Percentiles rank a stretch among this genome's conserved stretches.
Evolutionary conservation across 2,797 vertebrate genomes (phyloP).

Genomic region (Meriones psammophilus): DNA sequence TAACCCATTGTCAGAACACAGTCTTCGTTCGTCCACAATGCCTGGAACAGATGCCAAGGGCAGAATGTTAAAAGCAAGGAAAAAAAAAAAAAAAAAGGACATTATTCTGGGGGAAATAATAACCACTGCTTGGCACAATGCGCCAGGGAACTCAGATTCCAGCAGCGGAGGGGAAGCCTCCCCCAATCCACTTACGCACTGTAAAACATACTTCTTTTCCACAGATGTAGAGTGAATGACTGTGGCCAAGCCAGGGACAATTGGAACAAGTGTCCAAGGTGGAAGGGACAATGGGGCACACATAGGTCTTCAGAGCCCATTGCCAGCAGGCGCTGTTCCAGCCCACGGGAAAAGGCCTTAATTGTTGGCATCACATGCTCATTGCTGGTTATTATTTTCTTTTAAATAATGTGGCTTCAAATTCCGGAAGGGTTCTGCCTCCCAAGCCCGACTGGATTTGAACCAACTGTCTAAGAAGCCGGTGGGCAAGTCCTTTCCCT

Average conservation of each 20-base stretch:
- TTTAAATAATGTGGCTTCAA: constrained; percentile 57
- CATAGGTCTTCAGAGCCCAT: background rate
- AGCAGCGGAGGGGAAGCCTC: constrained; percentile 84
- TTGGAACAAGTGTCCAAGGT: background rate
- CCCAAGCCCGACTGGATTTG: constrained; percentile 35
- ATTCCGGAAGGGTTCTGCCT: constrained; percentile 59
- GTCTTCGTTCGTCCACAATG: constrained; percentile 89
- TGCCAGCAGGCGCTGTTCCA: background rate
- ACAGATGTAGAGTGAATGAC: background rate
- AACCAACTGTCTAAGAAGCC: constrained; percentile 43
- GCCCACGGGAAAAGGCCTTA: accelerated
- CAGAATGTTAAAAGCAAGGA: constrained; percentile 90
- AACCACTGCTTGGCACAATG: constrained; percentile 84
- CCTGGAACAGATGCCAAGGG: constrained; percentile 91
- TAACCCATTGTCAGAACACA: constrained; percentile 90
- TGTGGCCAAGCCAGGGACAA: constrained; percentile 11
- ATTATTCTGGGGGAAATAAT: constrained; percentile 89
- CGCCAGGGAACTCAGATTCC: constrained; percentile 79
- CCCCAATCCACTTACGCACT: constrained; percentile 75
- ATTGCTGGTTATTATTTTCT: background rate
- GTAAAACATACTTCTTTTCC: constrained; percentile 40
- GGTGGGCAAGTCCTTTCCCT: background rate
- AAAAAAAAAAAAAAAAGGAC: constrained; percentile 83
- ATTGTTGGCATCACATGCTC: background rate
- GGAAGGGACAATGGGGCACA: background rate